These are phyloP conservation scores for Seriola aureovittata DNA, from an alignment of 2,113 vertebrate species.

Conservation along the genomic window DNA sequence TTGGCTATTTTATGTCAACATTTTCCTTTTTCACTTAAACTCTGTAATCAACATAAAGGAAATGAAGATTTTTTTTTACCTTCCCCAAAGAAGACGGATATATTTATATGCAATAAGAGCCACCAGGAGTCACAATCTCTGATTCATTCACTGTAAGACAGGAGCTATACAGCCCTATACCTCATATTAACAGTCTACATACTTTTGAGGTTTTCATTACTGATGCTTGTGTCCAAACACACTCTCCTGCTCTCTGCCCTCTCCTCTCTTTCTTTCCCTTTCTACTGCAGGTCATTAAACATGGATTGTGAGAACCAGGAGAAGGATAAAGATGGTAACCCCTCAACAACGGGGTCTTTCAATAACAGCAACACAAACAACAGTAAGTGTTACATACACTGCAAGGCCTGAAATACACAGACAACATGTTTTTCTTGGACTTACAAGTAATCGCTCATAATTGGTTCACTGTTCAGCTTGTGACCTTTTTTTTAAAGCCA, in stretches of 20 bases:
- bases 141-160: background rate
- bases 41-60: background rate
- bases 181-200: background rate
- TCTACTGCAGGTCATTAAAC: slow-evolving; percentile 93
- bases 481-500: background rate
- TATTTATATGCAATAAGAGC: background rate
- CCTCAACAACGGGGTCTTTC: slow-evolving; percentile 85
- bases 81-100: background rate
- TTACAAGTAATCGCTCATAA: background rate
- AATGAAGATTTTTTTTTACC: background rate
- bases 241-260: background rate
- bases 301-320: slow-evolving; percentile 99
- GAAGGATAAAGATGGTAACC: slow-evolving; percentile 96
- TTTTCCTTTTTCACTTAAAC: background rate
- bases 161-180: too few relatives aligned
- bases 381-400: slow-evolving; percentile 87
- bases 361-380: slow-evolving; percentile 95
- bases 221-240: background rate
- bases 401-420: background rate
- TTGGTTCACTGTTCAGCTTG: background rate
- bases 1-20: background rate
- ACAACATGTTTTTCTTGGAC: slow-evolving; percentile 15
- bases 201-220: slow-evolving; percentile 2
- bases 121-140: background rate
- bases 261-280: background rate